phyloP scores from a whole-genome alignment of 2,888 invertebrate genomes.

The Netelia fuscicornis region DNA sequence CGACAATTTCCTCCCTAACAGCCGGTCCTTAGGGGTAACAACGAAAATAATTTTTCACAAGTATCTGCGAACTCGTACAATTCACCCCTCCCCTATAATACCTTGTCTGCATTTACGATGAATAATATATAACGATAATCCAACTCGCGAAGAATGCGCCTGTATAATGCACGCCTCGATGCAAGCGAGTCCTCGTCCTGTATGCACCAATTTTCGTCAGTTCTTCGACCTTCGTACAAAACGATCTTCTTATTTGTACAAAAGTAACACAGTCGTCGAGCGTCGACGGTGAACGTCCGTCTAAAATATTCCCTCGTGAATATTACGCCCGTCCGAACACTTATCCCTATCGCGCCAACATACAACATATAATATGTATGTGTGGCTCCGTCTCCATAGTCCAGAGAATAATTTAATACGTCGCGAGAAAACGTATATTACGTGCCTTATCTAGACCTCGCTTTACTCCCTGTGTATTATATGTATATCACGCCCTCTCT shows the following conservation, averaged over 20 bases:
- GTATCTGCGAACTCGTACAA: neutral
- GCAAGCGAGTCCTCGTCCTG: neutral
- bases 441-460: slow-evolving; percentile 58
- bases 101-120: too few species aligned
- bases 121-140: too few species aligned
- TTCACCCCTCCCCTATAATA: too few species aligned
- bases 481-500: slow-evolving; percentile 38
- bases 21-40: neutral
- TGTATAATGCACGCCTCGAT: neutral
- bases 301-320: slow-evolving; percentile 41
- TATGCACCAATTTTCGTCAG: slow-evolving; percentile 26
- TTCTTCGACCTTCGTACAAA: slow-evolving; percentile 2
- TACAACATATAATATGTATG: neutral
- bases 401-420: slow-evolving; percentile 64
- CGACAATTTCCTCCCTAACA: neutral
- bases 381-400: slow-evolving; percentile 16
- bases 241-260: slow-evolving; percentile 34
- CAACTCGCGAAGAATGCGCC: too few species aligned
- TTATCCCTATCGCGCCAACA: neutral
- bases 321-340: slow-evolving; percentile 5
- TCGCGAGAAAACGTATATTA: slow-evolving; percentile 65
- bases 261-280: neutral
- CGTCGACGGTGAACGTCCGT: neutral
- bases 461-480: slow-evolving; percentile 15
- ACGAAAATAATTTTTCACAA: neutral